phyloP scores from a whole-genome alignment of 2,113 vertebrate genomes.

The Lonchura striata region DNA sequence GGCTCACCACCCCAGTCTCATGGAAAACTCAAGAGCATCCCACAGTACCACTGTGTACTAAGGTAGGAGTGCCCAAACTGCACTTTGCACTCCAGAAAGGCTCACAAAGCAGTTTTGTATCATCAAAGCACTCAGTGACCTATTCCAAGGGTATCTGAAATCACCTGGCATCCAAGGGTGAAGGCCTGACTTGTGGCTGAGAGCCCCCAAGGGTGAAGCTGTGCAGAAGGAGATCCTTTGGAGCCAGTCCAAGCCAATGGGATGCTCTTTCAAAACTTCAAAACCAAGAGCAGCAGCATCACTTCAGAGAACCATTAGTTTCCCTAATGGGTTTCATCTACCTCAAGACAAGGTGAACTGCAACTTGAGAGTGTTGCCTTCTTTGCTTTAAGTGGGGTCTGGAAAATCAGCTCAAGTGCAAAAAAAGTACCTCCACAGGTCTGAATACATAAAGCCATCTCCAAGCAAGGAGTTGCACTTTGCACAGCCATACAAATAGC shows the following conservation, averaged over 20 bases:
- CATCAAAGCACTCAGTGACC: background rate
- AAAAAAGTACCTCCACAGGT: background rate
- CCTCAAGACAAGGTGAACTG: background rate
- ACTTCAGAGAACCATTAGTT: background rate
- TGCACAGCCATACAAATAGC: background rate
- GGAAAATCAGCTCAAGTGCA: background rate
- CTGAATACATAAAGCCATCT: background rate
- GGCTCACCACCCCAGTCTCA: fast-evolving
- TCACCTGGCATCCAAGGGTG: background rate
- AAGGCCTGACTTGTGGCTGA: background rate
- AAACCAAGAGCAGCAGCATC: background rate
- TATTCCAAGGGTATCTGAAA: background rate
- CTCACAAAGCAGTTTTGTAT: background rate
- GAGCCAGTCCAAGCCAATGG: background rate
- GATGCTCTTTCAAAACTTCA: background rate
- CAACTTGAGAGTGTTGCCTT: background rate
- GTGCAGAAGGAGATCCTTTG: background rate
- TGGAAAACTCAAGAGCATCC: background rate
- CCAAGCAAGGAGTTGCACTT: background rate
- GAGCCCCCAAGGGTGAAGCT: background rate
- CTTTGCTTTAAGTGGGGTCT: background rate
- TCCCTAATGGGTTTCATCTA: background rate
- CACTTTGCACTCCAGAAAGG: background rate
- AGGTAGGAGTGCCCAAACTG: background rate
- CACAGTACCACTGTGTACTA: background rate